Evolutionary conservation across 2,113 vertebrate species (phyloP).

Genomic region (Rafetus swinhoei): DNA sequence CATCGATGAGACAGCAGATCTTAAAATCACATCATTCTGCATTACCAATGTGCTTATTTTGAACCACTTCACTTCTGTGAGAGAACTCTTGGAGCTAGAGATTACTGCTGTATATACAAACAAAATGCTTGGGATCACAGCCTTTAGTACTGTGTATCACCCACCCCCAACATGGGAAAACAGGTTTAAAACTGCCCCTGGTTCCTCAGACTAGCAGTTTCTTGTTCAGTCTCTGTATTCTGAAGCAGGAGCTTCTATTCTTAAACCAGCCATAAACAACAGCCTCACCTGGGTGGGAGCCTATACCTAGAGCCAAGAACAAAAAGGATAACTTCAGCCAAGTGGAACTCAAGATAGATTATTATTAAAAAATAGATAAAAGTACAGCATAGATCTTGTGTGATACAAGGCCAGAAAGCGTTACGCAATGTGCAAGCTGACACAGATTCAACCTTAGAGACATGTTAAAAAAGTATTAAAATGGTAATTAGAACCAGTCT

Average conservation of each 20-base stretch:
- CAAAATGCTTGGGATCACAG: constrained; percentile 29
- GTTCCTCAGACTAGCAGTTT: background rate
- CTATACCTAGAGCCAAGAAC: background rate
- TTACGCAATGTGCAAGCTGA: too few relatives aligned
- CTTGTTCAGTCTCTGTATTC: background rate
- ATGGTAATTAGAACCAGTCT: too few relatives aligned
- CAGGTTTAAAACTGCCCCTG: constrained; percentile 32
- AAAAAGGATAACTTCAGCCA: background rate
- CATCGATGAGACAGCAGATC: constrained; percentile 57
- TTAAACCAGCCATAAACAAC: background rate
- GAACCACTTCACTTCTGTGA: constrained; percentile 33
- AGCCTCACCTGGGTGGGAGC: background rate
- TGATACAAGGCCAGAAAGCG: too few relatives aligned
- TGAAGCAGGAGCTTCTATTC: background rate
- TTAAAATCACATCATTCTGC: constrained; percentile 54
- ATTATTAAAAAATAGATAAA: background rate
- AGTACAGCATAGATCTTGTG: background rate
- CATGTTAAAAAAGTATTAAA: too few relatives aligned
- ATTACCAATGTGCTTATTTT: constrained; percentile 59
- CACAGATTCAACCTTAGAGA: too few relatives aligned
- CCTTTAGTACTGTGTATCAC: background rate
- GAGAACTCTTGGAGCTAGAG: constrained; percentile 46
- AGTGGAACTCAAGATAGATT: background rate
- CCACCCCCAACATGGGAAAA: background rate
- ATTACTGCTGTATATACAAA: constrained; percentile 29